Percentiles rank a stretch among this genome's conserved stretches.
These are phyloP conservation scores for Drosophila lacteicornis DNA, from an alignment of 1,140 invertebrate genomes.

Conservation along the genomic window DNA sequence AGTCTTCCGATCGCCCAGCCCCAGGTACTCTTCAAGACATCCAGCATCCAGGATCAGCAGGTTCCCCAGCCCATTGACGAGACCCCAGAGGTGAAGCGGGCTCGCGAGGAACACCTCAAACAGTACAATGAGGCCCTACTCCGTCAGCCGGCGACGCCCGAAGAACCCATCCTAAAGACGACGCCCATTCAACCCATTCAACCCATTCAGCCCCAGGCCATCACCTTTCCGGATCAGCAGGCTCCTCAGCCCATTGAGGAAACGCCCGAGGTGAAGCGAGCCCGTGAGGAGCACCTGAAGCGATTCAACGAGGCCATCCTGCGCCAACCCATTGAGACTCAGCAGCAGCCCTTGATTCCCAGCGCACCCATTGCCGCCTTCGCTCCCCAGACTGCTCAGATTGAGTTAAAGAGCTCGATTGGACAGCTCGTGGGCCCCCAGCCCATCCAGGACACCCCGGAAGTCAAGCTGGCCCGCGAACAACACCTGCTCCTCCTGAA, in stretches of 20 bases:
- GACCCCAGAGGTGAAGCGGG: slow-evolving; percentile 59
- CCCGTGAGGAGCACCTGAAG: slow-evolving; percentile 70
- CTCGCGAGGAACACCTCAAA: slow-evolving; percentile 71
- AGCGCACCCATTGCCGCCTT: slow-evolving; percentile 10
- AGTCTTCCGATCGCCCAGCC: slow-evolving; percentile 5
- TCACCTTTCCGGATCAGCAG: slow-evolving; percentile 7
- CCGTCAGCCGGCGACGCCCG: slow-evolving; percentile 25
- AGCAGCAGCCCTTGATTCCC: slow-evolving; percentile 29
- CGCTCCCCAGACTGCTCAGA: slow-evolving; percentile 28
- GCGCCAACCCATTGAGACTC: slow-evolving; percentile 30
- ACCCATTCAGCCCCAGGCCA: slow-evolving; percentile 1
- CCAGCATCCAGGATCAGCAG: slow-evolving; percentile 13
- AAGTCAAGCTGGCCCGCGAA: slow-evolving; percentile 47
- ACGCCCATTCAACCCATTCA: slow-evolving; percentile 10
- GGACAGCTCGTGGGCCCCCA: slow-evolving; percentile 5
- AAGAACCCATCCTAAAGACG: slow-evolving; percentile 32
- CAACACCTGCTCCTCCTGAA: slow-evolving; percentile 62
- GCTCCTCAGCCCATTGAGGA: slow-evolving; percentile 40
- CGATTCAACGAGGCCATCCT: slow-evolving; percentile 61
- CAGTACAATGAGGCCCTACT: slow-evolving; percentile 58
- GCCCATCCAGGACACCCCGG: slow-evolving; percentile 48
- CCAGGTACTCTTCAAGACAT: slow-evolving; percentile 1
- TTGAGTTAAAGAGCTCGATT: slow-evolving; percentile 17
- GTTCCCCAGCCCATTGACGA: slow-evolving; percentile 53
- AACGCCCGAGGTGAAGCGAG: slow-evolving; percentile 67